Conservation (phyloP, 2,797 vertebrate genomes). For the Columba guinea region DNA sequence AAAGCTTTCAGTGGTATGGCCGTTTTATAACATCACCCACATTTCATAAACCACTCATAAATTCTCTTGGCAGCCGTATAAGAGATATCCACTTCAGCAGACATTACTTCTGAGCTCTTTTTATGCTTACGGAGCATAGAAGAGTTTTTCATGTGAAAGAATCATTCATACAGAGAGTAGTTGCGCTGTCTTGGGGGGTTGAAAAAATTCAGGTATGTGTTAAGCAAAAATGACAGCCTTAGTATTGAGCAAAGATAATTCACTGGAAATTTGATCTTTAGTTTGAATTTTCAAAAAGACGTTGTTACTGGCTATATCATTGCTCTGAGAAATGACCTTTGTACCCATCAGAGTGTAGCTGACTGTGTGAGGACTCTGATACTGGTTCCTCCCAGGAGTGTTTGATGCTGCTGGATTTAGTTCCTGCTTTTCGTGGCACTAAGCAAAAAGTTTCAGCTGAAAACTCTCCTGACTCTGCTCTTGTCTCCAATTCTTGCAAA, state of each 20-base stretch:
- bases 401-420: rapidly evolving
- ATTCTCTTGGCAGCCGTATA: neutral
- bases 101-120: neutral
- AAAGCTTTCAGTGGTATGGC: neutral
- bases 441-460: neutral
- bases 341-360: neutral
- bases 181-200: neutral
- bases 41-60: neutral
- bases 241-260: neutral
- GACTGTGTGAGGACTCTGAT: rapidly evolving
- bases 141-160: neutral
- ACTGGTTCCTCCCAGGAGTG: neutral
- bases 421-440: neutral
- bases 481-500: neutral
- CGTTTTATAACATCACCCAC: neutral
- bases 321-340: neutral
- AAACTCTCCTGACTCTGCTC: neutral
- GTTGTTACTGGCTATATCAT: neutral
- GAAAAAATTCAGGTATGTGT: neutral
- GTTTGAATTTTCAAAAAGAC: neutral
- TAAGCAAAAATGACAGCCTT: neutral
- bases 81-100: neutral
- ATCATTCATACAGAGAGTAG: neutral
- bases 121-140: neutral
- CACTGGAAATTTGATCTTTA: neutral